A percentile compares a stretch with the other conserved stretches of the same genome.
Conservation (phyloP, 2,888 invertebrate species). For the Pristionchus mayeri region DNA sequence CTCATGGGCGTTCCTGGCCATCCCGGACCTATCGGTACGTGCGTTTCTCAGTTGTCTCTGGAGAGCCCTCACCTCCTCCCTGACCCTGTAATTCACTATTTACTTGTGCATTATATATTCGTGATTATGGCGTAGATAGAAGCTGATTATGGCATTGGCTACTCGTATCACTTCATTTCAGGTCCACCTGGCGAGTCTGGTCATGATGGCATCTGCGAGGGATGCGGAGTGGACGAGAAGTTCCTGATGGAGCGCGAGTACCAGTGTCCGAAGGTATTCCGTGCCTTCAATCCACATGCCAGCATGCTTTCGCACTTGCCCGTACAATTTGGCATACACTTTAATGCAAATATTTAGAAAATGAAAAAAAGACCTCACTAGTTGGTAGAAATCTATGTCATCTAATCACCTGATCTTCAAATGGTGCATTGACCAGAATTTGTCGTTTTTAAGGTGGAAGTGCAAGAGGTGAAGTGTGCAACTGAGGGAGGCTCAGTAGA, state of each 20-base stretch:
- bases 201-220: conserved; percentile 67
- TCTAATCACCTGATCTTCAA: too few species aligned
- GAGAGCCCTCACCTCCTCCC: neutral
- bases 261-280: conserved; percentile 60
- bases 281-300: too few species aligned
- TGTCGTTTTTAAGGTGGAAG: conserved; percentile 52
- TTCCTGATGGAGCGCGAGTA: conserved; percentile 59
- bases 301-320: too few species aligned
- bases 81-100: too few species aligned
- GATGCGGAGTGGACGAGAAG: conserved; percentile 68
- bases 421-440: too few species aligned
- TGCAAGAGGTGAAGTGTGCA: conserved; percentile 67
- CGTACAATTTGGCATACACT: too few species aligned
- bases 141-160: neutral
- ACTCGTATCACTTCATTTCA: neutral
- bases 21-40: conserved; percentile 59
- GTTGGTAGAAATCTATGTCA: too few species aligned
- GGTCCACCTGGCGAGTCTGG: conserved; percentile 72
- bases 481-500: conserved; percentile 50
- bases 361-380: too few species aligned
- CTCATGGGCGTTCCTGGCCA: conserved; percentile 66
- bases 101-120: neutral
- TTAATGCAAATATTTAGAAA: too few species aligned
- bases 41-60: neutral
- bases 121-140: neutral